Percentiles rank a stretch among this genome's conserved stretches.
Conservation (phyloP, 2,797 vertebrate species). For the Schizothorax lantsangensis region DNA sequence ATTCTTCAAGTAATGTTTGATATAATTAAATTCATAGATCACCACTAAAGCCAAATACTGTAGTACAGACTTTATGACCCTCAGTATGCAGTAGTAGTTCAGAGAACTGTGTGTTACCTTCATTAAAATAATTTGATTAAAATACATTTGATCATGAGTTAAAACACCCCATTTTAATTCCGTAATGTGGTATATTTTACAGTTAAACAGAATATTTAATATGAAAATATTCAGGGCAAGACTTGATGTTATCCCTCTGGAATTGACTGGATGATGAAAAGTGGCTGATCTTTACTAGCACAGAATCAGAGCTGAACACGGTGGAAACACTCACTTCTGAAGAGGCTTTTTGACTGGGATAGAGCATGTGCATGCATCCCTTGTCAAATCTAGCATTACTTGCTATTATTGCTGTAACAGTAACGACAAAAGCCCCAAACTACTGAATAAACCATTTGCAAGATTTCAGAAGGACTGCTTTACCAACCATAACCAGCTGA, state of each 20-base stretch:
- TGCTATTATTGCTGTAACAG: too few species aligned
- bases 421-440: background rate
- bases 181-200: background rate
- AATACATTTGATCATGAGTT: too few species aligned
- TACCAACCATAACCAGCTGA: background rate
- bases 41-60: background rate
- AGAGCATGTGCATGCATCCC: background rate
- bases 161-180: too few species aligned
- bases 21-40: background rate
- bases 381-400: background rate
- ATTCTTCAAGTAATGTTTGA: background rate
- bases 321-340: background rate
- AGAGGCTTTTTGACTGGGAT: background rate
- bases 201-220: conserved; percentile 1
- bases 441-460: background rate
- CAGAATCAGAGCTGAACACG: background rate
- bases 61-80: background rate
- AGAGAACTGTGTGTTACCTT: background rate
- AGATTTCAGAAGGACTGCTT: background rate
- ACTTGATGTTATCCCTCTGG: background rate
- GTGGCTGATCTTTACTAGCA: background rate
- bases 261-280: background rate
- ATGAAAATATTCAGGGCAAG: background rate
- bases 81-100: background rate
- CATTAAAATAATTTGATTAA: too few species aligned